phyloP scores from a whole-genome alignment of 2,113 vertebrate species.

The Poicephalus gulielmi region DNA sequence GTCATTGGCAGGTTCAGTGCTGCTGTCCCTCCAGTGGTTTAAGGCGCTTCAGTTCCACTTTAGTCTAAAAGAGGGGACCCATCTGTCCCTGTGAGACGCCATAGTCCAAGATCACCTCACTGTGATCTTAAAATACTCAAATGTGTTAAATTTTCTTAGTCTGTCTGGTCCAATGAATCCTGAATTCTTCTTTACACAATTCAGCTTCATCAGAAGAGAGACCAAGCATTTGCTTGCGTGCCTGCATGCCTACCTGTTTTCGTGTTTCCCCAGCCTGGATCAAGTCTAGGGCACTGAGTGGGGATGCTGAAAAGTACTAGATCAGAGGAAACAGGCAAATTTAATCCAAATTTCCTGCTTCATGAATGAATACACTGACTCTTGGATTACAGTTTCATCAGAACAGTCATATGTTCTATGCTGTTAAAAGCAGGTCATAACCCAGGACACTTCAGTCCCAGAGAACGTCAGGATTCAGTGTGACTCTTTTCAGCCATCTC shows the following conservation, averaged over 20 bases:
- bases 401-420: not conserved
- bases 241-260: not conserved
- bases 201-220: not conserved
- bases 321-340: not conserved
- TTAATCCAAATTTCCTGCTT: not conserved
- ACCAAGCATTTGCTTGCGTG: not conserved
- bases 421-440: not conserved
- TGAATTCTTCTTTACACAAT: not conserved
- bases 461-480: not conserved
- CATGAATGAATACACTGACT: not conserved
- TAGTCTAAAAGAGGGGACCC: not conserved
- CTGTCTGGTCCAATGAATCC: not conserved
- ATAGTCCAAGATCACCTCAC: not conserved
- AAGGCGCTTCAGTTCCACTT: not conserved
- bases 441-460: not conserved
- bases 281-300: not conserved
- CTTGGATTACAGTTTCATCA: not conserved
- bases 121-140: not conserved
- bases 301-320: not conserved
- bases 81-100: not conserved
- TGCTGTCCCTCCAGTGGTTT: not conserved
- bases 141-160: not conserved
- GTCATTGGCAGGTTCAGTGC: not conserved
- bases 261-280: not conserved
- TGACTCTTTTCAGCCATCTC: not conserved